Conservation (phyloP, 2,797 vertebrate species). For the Pangasius larnaudii region DNA sequence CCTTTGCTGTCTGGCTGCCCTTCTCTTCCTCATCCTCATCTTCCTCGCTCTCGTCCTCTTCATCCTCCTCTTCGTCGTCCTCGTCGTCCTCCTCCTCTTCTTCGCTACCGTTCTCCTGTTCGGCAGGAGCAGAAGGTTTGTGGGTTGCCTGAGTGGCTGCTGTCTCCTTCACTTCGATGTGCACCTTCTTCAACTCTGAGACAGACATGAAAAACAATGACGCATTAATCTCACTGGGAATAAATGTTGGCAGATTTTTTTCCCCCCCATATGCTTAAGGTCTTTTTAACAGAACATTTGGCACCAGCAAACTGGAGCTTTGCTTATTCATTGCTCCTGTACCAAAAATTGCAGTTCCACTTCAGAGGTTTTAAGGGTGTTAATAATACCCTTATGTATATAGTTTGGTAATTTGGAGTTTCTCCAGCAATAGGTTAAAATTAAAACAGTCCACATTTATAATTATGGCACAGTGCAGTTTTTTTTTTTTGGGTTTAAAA, state of each 20-base stretch:
- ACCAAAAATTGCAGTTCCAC: neutral
- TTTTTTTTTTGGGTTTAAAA: neutral
- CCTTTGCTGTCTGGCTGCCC: conserved; percentile 61
- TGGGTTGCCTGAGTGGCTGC: conserved; percentile 47
- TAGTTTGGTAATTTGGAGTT: neutral
- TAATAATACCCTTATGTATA: neutral
- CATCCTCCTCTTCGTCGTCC: conserved; percentile 80
- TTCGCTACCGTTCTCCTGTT: conserved; percentile 61
- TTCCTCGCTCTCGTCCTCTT: conserved; percentile 80
- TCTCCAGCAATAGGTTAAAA: neutral
- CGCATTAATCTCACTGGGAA: neutral
- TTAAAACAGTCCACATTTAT: neutral
- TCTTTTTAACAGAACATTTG: neutral
- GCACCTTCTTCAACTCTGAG: conserved; percentile 88
- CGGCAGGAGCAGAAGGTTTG: conserved; percentile 41
- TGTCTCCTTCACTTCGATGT: conserved; percentile 91
- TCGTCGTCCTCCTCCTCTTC: conserved; percentile 84
- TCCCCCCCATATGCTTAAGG: neutral
- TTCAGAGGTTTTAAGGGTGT: neutral
- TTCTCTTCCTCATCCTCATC: conserved; percentile 79
- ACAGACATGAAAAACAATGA: neutral
- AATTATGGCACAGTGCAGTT: neutral
- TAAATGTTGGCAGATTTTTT: neutral
- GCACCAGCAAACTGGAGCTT: neutral
- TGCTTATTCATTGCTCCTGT: neutral